A percentile compares a stretch with the other conserved stretches of the same genome.
Evolutionary conservation across 2,797 vertebrate genomes (phyloP).

Genomic region (Manis javanica): DNA sequence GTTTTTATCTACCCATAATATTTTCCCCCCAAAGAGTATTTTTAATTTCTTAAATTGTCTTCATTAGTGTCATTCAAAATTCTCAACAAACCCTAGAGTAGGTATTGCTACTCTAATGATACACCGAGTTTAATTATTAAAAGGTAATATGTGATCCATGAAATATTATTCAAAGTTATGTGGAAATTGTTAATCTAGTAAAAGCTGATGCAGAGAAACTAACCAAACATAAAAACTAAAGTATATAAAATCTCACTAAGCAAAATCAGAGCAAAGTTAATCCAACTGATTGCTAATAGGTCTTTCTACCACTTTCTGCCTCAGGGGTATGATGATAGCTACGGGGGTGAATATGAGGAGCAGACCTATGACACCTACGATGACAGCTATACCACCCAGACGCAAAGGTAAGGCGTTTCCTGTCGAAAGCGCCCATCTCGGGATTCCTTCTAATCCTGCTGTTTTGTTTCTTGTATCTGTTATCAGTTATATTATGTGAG

Average conservation of each 20-base stretch:
- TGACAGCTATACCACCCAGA: slow-evolving; percentile 93
- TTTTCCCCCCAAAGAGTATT: slow-evolving; percentile 37
- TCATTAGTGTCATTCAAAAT: slow-evolving; percentile 82
- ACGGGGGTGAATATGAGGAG: slow-evolving; percentile 97
- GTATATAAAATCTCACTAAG: slow-evolving; percentile 29
- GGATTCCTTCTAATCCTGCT: background rate
- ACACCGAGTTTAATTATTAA: slow-evolving; percentile 76
- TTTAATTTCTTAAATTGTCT: slow-evolving; percentile 75
- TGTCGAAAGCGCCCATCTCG: background rate
- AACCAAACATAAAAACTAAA: background rate
- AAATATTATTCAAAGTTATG: slow-evolving; percentile 59
- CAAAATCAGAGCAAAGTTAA: background rate
- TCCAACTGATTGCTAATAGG: background rate
- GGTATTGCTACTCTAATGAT: slow-evolving; percentile 74
- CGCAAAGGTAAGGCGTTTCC: slow-evolving; percentile 92
- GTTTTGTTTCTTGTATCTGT: slow-evolving; percentile 4
- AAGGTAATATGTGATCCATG: slow-evolving; percentile 78
- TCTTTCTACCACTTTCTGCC: slow-evolving; percentile 64
- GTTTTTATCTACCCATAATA: background rate
- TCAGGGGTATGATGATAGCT: slow-evolving; percentile 97
- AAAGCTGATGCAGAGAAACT: background rate
- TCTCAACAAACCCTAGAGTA: slow-evolving; percentile 74
- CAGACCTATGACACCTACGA: slow-evolving; percentile 96
- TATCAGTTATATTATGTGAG: background rate
- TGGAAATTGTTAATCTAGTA: background rate